These are phyloP conservation scores for Acanthornis magna DNA, from an alignment of 2,797 vertebrate species.

Conservation along the genomic window DNA sequence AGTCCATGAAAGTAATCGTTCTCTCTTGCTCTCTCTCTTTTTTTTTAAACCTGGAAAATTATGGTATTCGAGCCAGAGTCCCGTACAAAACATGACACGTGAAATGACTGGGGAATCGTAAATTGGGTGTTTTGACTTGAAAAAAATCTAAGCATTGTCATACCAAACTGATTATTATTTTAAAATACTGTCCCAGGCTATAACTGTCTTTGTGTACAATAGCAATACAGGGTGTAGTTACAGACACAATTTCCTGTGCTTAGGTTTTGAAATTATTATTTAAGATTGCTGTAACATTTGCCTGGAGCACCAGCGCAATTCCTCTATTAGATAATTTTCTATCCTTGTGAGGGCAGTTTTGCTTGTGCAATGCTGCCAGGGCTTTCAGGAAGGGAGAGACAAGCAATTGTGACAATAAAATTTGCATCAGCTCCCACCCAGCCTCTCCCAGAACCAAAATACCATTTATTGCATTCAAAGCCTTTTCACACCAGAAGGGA, in stretches of 20 bases:
- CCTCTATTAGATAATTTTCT: constrained; percentile 71
- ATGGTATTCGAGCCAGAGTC: neutral
- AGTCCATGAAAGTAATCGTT: neutral
- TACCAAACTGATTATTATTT: constrained; percentile 25
- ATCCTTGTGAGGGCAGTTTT: constrained; percentile 62
- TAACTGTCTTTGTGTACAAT: constrained; percentile 40
- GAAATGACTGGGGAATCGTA: neutral
- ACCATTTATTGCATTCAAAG: constrained; percentile 25
- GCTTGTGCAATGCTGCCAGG: constrained; percentile 62
- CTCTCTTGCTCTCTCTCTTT: neutral
- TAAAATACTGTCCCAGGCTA: constrained; percentile 42
- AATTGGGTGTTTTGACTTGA: constrained; percentile 20
- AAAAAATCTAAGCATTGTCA: constrained; percentile 36
- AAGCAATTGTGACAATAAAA: constrained; percentile 68
- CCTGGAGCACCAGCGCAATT: constrained; percentile 43
- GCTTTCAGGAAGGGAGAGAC: constrained; percentile 80
- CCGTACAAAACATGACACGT: neutral
- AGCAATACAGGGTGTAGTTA: constrained; percentile 66
- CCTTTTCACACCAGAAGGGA: constrained; percentile 45
- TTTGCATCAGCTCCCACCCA: constrained; percentile 72
- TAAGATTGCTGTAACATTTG: constrained; percentile 50
- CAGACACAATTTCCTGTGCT: constrained; percentile 73
- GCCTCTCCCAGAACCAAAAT: constrained; percentile 67
- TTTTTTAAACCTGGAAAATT: neutral
- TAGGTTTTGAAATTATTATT: constrained; percentile 60